A percentile compares a stretch with the other conserved stretches of the same genome.
phyloP scores from a whole-genome alignment of 2,888 invertebrate species.

The Drosophila setosimentum region DNA sequence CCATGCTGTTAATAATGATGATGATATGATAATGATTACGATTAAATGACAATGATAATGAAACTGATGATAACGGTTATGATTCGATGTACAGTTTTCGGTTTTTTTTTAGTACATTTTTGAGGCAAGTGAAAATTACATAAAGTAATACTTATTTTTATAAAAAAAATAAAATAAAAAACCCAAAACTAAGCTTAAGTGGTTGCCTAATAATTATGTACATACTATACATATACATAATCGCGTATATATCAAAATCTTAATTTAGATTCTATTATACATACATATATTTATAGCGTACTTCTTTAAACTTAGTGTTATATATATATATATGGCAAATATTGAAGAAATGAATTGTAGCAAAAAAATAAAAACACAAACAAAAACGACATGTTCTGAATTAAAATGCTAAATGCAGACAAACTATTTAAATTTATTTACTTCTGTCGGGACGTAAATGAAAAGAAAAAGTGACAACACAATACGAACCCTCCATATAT shows the following conservation, averaged over 20 bases:
- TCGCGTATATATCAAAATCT: conserved; percentile 38
- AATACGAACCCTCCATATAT: conserved; percentile 67
- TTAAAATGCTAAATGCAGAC: conserved; percentile 50
- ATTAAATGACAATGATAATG: conserved; percentile 42
- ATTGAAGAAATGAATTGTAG: conserved; percentile 72
- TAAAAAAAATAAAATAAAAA: conserved; percentile 35
- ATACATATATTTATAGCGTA: conserved; percentile 56
- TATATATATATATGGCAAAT: conserved; percentile 45
- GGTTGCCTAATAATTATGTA: conserved; percentile 78
- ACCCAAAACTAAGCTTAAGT: conserved; percentile 65
- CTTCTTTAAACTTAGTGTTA: conserved; percentile 66
- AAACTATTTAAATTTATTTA: conserved; percentile 27
- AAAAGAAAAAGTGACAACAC: conserved; percentile 20
- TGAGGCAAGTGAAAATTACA: conserved; percentile 54
- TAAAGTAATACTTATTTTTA: conserved; percentile 66
- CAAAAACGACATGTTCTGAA: conserved; percentile 56
- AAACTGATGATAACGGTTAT: conserved; percentile 20
- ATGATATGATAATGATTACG: conserved; percentile 34
- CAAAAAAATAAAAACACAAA: conserved; percentile 37
- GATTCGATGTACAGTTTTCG: conserved; percentile 66
- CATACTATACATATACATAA: conserved; percentile 57
- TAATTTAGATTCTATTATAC: conserved; percentile 38
- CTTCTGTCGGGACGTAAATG: conserved; percentile 31
- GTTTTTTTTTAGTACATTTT: conserved; percentile 63
- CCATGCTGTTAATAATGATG: conserved; percentile 61